phyloP scores from a whole-genome alignment of 2,888 invertebrate genomes.

The Campopleginae sp. region DNA sequence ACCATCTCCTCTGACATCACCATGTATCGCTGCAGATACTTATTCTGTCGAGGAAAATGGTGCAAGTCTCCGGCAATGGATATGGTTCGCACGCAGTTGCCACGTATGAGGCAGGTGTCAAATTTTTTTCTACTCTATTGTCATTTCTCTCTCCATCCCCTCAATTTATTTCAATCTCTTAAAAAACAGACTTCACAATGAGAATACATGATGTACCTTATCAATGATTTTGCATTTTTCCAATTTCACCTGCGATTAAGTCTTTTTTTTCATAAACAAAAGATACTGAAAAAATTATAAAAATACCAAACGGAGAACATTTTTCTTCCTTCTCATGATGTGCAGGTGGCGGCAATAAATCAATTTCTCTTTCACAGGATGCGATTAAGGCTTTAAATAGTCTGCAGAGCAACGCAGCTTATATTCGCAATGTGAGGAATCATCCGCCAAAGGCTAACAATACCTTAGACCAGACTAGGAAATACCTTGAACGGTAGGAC shows the following conservation, averaged over 20 bases:
- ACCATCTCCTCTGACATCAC: slow-evolving; percentile 49
- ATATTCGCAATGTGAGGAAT: slow-evolving; percentile 81
- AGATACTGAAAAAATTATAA: background rate
- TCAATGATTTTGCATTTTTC: background rate
- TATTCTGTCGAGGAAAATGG: slow-evolving; percentile 71
- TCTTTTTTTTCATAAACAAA: background rate
- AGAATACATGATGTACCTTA: background rate
- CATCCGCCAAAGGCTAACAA: slow-evolving; percentile 60
- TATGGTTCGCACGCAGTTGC: slow-evolving; percentile 30
- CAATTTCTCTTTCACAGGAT: slow-evolving; percentile 85
- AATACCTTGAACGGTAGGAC: slow-evolving; percentile 85
- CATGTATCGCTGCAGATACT: slow-evolving; percentile 71
- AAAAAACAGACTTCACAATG: background rate
- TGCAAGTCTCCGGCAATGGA: slow-evolving; percentile 63
- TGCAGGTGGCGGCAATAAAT: background rate
- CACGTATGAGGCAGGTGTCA: slow-evolving; percentile 75
- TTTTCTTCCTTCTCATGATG: background rate
- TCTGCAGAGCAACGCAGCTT: slow-evolving; percentile 90
- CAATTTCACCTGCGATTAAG: background rate
- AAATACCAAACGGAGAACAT: background rate
- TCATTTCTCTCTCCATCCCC: background rate
- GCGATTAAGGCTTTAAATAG: slow-evolving; percentile 89
- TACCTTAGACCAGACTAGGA: slow-evolving; percentile 85
- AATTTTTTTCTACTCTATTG: background rate
- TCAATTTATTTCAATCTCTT: background rate